Base-by-base conservation (phyloP, 1,140 invertebrate species). In the Acromyrmex heyeri region DNA sequence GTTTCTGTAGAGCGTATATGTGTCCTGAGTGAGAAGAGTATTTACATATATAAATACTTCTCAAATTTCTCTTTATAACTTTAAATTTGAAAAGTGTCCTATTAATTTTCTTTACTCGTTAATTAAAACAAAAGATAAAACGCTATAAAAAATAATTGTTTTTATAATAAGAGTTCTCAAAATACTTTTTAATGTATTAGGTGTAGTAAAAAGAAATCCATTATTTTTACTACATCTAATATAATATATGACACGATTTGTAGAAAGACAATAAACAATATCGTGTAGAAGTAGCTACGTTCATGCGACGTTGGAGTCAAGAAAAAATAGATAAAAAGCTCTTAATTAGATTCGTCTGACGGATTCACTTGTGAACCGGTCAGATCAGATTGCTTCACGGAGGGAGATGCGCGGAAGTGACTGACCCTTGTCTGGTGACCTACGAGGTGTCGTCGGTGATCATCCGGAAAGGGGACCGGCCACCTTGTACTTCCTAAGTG, bases 351-450 rank as follows among this genome's bases (percentile, higher is more conserved):
- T 78, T 65, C 12, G 48, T 55, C 44, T 72, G 21, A 78, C 48
- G 76, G 27, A 53, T 64, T 18, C 67, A 65, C 91, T 83, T 62
- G 53, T 82, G 8, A 30, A 24, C 30, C 48, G 55, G 24, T 72
- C 55, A 61, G 38, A 55, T 82, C 69, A 16, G 78, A 59, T 79
- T 81, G 67, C 77, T 38, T 21, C 76, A 27, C 53, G 44, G 34
- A 53, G 78, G 65, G 86, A 82, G 64, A 81, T 16, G 30, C 53
- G 24, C 10, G 30, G 24, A n/a, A 91, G 73, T 91, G 90, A 91
- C 91, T 91, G 90, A 91, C 91, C 91, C 88, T 86, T 81, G 91
- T 91, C 91, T 89, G 89, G 85, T 89, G 83, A 90, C 65, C 70
- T n/a, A 12, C 73, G 16, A 85, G 65, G 62, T 62, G 67, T 75